Evolutionary conservation across 2,888 invertebrate species (phyloP).

Genomic region (Acanthosepion esculentum): DNA sequence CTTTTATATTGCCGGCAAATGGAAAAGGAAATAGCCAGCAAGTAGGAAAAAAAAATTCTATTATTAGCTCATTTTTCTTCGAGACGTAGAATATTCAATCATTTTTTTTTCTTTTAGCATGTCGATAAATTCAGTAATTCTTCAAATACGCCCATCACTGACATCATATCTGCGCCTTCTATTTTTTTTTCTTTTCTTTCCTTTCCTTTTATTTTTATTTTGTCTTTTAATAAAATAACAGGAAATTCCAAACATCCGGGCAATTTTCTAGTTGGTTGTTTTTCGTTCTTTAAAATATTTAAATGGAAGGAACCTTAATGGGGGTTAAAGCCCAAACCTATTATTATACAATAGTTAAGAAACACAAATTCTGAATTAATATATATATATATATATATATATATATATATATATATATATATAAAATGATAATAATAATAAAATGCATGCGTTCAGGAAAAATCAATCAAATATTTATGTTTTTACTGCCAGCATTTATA

Average conservation of each 20-base stretch:
- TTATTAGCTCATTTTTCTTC: slow-evolving; percentile 10
- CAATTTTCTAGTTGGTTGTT: slow-evolving; percentile 2
- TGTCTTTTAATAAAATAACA: neutral
- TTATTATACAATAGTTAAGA: neutral
- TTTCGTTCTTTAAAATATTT: neutral
- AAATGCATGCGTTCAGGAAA: no score
- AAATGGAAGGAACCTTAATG: neutral
- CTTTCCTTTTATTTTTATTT: no score
- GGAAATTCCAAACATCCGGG: slow-evolving; percentile 22
- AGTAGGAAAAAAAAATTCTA: neutral
- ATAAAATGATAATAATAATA: no score
- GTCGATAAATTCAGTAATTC: slow-evolving; percentile 8
- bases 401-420: no score
- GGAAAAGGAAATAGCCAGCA: neutral
- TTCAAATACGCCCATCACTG: neutral
- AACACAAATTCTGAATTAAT: neutral
- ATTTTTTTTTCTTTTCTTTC: neutral
- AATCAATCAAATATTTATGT: no score
- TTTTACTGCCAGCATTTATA: no score
- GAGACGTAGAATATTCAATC: slow-evolving; percentile 8
- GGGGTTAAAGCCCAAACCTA: neutral
- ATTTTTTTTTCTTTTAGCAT: neutral
- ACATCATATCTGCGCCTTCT: neutral
- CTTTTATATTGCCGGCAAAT: slow-evolving; percentile 17
- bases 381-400: no score